phyloP scores from a whole-genome alignment of 2,888 invertebrate species.

The Andrena minutula region DNA sequence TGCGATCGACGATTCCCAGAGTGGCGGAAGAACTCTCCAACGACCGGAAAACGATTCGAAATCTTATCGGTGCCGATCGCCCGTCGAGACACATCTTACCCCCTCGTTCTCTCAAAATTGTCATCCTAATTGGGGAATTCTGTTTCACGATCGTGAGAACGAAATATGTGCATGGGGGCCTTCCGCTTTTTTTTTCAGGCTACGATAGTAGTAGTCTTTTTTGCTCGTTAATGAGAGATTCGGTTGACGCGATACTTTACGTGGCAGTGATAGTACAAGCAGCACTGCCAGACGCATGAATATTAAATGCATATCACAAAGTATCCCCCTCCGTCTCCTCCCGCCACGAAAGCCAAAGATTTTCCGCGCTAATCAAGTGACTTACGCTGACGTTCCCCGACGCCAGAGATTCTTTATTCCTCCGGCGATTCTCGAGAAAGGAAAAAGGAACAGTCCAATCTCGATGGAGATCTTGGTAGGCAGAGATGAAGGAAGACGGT shows the following conservation, averaged over 20 bases:
- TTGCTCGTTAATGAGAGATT: too few relatives aligned
- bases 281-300: background rate
- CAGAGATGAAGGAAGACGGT: constrained; percentile 56
- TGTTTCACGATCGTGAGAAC: background rate
- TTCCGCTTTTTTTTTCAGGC: background rate
- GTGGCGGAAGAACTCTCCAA: constrained; percentile 69
- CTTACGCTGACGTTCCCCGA: constrained; percentile 28
- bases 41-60: constrained; percentile 75
- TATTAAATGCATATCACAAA: background rate
- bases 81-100: constrained; percentile 32
- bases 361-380: constrained; percentile 31
- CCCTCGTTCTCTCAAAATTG: constrained; percentile 1
- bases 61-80: constrained; percentile 69
- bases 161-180: background rate
- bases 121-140: constrained; percentile 38
- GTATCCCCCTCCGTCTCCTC: background rate
- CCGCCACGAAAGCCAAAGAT: background rate
- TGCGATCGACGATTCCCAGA: constrained; percentile 68
- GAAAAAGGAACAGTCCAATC: constrained; percentile 49
- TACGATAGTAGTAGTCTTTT: background rate
- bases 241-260: too few relatives aligned
- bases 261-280: too few relatives aligned
- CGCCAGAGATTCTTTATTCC: constrained; percentile 44
- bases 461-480: constrained; percentile 63
- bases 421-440: constrained; percentile 31